Base-by-base conservation (phyloP, 2,888 invertebrate species). In the Myopa testacea region DNA sequence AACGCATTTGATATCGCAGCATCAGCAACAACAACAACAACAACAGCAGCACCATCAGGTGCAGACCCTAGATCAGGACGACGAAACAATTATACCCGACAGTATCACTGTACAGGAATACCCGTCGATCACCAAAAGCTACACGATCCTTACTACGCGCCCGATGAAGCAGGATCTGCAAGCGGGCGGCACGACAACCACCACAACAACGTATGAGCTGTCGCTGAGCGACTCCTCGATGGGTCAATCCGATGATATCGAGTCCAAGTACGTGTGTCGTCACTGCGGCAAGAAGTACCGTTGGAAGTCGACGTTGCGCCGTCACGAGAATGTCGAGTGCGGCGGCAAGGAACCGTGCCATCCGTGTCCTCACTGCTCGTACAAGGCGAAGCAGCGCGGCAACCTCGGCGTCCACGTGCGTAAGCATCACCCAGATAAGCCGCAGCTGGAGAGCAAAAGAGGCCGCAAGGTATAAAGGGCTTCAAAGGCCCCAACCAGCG, bases 221-320 rank as follows among this genome's bases (percentile, higher is more conserved):
- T 87, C 89, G 60, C 78, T 89, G 78, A 89, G 90, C 81, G 89
- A 89, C 80, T 86, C 87, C 0, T 87, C 85, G 78, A 84, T 86
- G 86, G 88, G 87, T 81, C 88, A 86, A 77, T 84, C 84, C 81
- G 90, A 88, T 80, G 91, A 91, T 82, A 90, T 91, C 76, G 90
- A 88, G 45, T 92, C 92, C 78, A 91, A 92, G 86, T 95, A 95
- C 89, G 92, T 94, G 71, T 95, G 95, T 86, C 92, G 94, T 73
- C 95, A 95, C 87, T 96, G 96, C 90, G 95, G 95, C 81, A 95
- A 95, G 89, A 92, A 93, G 82, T 96, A 96, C 89, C 93, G 95
- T 84, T 95, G 95, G 95, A 95, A 94, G 90, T 95, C 95, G 72
- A 95, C 95, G 79, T 91, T 95, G 91, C 91, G 94, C 14, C 92